Base-by-base conservation (phyloP, 92 coral and sea anemone species). In the Zoanthus gigantus region DNA sequence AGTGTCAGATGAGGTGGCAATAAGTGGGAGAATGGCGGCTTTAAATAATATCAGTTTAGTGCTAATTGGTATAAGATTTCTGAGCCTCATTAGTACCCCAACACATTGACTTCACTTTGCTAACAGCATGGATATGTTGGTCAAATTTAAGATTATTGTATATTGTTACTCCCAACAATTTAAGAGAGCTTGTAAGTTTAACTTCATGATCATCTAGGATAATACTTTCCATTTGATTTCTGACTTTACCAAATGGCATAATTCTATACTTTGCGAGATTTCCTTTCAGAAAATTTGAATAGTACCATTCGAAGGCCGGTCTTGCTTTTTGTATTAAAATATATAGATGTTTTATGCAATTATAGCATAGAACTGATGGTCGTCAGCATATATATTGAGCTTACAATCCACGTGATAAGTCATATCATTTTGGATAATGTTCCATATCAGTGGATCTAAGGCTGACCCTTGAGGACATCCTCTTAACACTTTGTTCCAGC, bases 401-500 rank as follows among this genome's bases (percentile, higher is more conserved):
- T 54, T n/a, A 18, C 16, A 47, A 16, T 73, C 71, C 37, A 47
- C 37, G 18, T 30, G 8, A 31, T 71, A 84, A 12, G 82, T 72
- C 46, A 85, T 11, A 23, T 23, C 23, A 23, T 23, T 23, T 23
- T 23, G 23, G 23, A 23, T 23, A 23, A 23, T 23, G 23, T 23
- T 23, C 23, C 23, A 23, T 23, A 23, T 23, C 23, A 23, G 23
- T 23, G 23, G 23, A 23, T 23, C 23, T 23, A 23, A 23, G 23
- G 23, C 23, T 23, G 23, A 23, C 23, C 23, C 23, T 23, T 23
- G 23, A 23, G 83, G 83, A 74, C 88, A 85, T 48, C 68, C 88
- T 85, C 83, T 85, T 85, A 10, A 9, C 34, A 60, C 58, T 28
- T 73, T 48, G 31, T 73, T n/a, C 65, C 89, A 85, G 83, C 58